Conservation (phyloP, 92 coral and sea anemone species). For the Micromussa lordhowensis region DNA sequence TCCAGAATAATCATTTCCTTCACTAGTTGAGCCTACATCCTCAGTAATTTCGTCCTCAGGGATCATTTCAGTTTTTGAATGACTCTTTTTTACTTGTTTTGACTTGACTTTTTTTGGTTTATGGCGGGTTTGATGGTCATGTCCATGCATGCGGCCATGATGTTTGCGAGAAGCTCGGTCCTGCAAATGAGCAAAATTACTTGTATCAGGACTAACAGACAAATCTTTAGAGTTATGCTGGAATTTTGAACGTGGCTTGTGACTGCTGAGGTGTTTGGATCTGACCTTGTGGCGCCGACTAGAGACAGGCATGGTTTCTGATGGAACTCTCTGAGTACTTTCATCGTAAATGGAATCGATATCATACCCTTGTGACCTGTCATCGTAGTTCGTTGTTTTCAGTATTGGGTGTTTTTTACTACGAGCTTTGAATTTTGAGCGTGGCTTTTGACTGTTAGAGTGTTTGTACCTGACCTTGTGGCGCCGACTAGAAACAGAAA, state of each 20-base stretch:
- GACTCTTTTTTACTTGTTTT: background rate
- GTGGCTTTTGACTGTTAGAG: background rate
- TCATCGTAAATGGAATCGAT: background rate
- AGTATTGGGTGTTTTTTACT: background rate
- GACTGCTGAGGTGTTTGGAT: background rate
- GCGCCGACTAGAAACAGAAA: background rate
- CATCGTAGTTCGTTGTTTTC: background rate
- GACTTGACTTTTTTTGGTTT: too few species aligned
- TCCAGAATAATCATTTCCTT: background rate
- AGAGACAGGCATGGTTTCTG: background rate
- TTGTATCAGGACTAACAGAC: background rate
- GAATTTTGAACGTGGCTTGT: background rate
- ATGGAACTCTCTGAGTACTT: background rate
- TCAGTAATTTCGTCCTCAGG: background rate
- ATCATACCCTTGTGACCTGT: background rate
- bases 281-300: background rate
- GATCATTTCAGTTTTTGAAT: background rate
- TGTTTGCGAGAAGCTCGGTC: background rate
- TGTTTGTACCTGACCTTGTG: background rate
- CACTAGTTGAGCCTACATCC: background rate
- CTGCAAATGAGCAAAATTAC: constrained; percentile 30
- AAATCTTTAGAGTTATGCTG: background rate
- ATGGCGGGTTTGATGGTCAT: background rate
- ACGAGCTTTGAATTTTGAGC: background rate
- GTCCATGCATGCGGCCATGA: background rate